These are phyloP conservation scores for Galagoides demidoff DNA, from an alignment of 2,797 vertebrate species.

Conservation along the genomic window DNA sequence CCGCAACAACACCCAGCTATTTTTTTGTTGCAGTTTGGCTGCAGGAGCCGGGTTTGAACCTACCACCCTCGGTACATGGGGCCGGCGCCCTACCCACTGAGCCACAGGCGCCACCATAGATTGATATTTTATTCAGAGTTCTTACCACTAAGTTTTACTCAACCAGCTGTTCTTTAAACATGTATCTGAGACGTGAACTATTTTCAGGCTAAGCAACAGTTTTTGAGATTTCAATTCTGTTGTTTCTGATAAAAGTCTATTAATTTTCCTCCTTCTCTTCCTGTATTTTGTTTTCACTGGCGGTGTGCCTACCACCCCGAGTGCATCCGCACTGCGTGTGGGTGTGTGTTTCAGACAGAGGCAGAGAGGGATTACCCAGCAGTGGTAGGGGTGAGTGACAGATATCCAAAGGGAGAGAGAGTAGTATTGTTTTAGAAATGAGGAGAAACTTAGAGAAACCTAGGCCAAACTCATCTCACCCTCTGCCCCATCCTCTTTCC, in stretches of 20 bases:
- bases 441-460: neutral
- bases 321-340: neutral
- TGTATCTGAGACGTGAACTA: neutral
- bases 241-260: constrained; percentile 7
- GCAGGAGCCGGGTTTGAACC: too few species aligned
- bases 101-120: neutral
- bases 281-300: neutral
- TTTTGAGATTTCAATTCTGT: constrained; percentile 19
- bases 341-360: neutral
- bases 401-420: constrained; percentile 1
- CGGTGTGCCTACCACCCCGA: neutral
- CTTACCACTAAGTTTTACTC: neutral
- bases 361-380: too few species aligned
- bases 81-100: too few species aligned
- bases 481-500: neutral
- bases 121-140: neutral
- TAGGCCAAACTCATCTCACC: neutral
- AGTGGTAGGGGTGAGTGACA: neutral
- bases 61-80: too few species aligned
- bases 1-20: too few species aligned
- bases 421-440: constrained; percentile 27
- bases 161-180: constrained; percentile 2
- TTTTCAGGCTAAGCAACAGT: neutral
- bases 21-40: too few species aligned
- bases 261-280: neutral